Percentiles rank a stretch among this genome's conserved stretches.
phyloP scores from a whole-genome alignment of 2,888 invertebrate genomes.

The Melitaea athalia region DNA sequence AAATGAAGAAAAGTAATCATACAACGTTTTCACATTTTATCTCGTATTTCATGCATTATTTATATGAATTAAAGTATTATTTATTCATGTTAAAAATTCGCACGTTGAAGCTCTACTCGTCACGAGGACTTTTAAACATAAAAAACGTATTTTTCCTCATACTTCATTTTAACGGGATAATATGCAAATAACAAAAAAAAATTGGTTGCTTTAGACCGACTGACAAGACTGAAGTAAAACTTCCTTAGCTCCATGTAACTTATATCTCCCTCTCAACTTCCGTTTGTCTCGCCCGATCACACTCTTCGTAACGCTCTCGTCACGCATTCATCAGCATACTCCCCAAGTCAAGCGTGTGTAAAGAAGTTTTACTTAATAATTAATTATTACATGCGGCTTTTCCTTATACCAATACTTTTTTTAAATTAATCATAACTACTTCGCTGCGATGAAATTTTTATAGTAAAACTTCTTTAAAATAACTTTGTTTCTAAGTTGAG shows the following conservation, averaged over 20 bases:
- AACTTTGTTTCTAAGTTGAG: too few relatives aligned
- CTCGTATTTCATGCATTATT: constrained; percentile 1
- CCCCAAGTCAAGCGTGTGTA: too few relatives aligned
- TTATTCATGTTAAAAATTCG: constrained; percentile 12
- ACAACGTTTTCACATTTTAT: not conserved
- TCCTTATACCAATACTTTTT: too few relatives aligned
- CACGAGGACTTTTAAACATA: constrained; percentile 1
- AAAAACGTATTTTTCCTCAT: not conserved
- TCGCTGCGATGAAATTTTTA: too few relatives aligned
- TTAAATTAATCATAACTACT: too few relatives aligned
- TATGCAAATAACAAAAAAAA: constrained; percentile 9
- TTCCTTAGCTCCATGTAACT: not conserved
- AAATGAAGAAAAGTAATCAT: not conserved
- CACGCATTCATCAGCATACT: too few relatives aligned
- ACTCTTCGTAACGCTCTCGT: too few relatives aligned
- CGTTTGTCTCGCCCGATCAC: too few relatives aligned
- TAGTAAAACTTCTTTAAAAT: too few relatives aligned
- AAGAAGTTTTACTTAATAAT: too few relatives aligned
- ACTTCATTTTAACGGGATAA: constrained; percentile 8
- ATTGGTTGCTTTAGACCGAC: constrained; percentile 11
- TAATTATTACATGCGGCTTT: too few relatives aligned
- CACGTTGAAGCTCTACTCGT: constrained; percentile 10
- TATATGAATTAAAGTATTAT: constrained; percentile 10
- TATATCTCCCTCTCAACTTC: too few relatives aligned
- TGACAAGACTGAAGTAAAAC: constrained; percentile 12